phyloP scores from a whole-genome alignment of 2,888 invertebrate genomes.

The Drosophila nigricruria region DNA sequence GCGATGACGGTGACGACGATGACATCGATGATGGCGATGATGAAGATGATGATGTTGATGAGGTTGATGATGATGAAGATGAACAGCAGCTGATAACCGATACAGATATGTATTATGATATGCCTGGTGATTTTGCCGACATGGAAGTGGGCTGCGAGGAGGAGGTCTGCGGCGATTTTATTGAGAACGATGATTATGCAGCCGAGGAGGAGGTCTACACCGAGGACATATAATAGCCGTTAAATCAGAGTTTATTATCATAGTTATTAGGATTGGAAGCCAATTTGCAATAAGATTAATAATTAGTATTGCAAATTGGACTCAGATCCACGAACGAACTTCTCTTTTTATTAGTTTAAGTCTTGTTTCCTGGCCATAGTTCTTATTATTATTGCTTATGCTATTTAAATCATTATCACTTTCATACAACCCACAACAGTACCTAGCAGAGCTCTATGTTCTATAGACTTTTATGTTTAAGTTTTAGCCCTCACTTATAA shows the following conservation, averaged over 20 bases:
- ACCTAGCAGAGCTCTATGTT: conserved; percentile 24
- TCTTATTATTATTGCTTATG: conserved; percentile 23
- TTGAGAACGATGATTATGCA: conserved; percentile 52
- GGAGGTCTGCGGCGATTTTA: conserved; percentile 64
- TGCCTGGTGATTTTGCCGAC: conserved; percentile 66
- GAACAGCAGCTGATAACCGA: conserved; percentile 44
- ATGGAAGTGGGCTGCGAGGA: conserved; percentile 70
- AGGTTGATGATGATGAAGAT: background rate
- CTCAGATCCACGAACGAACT: conserved; percentile 1
- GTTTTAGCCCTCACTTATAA: background rate
- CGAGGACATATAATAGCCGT: conserved; percentile 44
- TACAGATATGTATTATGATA: conserved; percentile 60
- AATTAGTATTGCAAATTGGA: too few relatives aligned
- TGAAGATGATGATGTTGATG: conserved; percentile 16
- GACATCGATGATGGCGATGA: conserved; percentile 5
- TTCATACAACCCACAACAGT: background rate
- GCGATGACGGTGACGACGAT: conserved; percentile 11
- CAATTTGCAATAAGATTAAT: too few relatives aligned
- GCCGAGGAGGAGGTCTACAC: conserved; percentile 81
- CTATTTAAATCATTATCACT: conserved; percentile 10
- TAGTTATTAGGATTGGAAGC: too few relatives aligned
- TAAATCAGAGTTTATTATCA: background rate
- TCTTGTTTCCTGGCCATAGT: conserved; percentile 40
- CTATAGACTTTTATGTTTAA: conserved; percentile 13
- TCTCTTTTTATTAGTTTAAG: conserved; percentile 5